Evolutionary conservation across 2,797 vertebrate species (phyloP).

Genomic region (Selene dorsalis): DNA sequence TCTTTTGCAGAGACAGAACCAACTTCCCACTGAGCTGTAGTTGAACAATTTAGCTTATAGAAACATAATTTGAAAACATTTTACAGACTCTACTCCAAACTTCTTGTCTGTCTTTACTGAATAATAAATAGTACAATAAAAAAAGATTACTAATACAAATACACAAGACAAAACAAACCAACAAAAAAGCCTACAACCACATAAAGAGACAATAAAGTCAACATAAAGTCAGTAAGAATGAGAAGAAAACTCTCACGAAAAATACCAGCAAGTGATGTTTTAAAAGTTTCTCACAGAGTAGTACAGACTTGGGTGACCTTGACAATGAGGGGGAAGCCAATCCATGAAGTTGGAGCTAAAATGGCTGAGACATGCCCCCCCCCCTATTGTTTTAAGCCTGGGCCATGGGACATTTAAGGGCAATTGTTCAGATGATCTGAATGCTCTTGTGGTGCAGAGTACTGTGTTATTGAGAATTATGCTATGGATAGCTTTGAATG

Average conservation of each 20-base stretch:
- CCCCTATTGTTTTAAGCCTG: neutral
- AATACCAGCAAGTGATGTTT: neutral
- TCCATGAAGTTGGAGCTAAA: neutral
- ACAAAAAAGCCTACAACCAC: too few relatives aligned
- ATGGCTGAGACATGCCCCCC: neutral
- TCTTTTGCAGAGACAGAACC: constrained; percentile 2
- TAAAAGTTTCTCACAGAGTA: neutral
- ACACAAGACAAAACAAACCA: neutral
- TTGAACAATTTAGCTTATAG: too few relatives aligned
- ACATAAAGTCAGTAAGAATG: neutral
- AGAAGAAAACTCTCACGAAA: neutral
- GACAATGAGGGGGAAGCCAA: neutral
- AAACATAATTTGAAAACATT: constrained; percentile 10
- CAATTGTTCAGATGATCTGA: neutral
- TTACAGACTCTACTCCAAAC: neutral
- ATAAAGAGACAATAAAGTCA: neutral
- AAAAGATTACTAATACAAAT: neutral
- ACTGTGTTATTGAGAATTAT: neutral
- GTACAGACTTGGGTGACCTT: neutral
- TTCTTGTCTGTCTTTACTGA: neutral
- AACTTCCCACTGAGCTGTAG: neutral
- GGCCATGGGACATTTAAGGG: neutral
- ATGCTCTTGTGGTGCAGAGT: neutral
- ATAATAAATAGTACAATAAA: too few relatives aligned
- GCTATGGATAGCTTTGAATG: neutral